These are phyloP conservation scores for Glaucidium brasilianum DNA, from an alignment of 2,113 vertebrate genomes.

Conservation along the genomic window DNA sequence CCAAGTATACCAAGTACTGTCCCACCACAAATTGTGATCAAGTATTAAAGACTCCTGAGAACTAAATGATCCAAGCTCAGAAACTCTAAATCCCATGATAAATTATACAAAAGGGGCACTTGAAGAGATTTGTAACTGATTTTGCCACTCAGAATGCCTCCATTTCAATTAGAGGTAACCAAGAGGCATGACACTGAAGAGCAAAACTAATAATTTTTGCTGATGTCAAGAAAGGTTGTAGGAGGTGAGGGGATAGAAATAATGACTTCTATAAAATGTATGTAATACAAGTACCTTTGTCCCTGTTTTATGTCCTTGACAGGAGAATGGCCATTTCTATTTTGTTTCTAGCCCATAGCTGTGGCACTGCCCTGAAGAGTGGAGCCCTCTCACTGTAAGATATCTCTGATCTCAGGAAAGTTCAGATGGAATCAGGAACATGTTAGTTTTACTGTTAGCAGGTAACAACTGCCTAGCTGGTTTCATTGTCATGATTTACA, in stretches of 20 bases:
- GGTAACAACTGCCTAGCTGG: neutral
- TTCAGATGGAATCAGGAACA: neutral
- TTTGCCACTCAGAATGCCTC: slow-evolving; percentile 64
- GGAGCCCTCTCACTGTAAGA: accelerated
- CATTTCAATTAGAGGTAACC: slow-evolving; percentile 75
- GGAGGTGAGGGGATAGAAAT: slow-evolving; percentile 42
- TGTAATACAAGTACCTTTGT: neutral
- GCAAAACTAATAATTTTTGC: slow-evolving; percentile 70
- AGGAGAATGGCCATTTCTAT: neutral
- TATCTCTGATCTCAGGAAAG: neutral
- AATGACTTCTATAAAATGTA: slow-evolving; percentile 18
- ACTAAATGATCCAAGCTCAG: slow-evolving; percentile 72
- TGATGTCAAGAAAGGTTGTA: slow-evolving; percentile 63
- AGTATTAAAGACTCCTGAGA: slow-evolving; percentile 70
- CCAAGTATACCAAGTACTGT: slow-evolving; percentile 65
- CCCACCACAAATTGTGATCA: slow-evolving; percentile 72
- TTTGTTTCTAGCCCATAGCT: neutral
- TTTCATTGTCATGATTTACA: neutral
- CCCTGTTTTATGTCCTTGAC: neutral
- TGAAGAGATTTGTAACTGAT: slow-evolving; percentile 72
- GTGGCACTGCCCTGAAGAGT: accelerated
- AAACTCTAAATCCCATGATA: slow-evolving; percentile 66
- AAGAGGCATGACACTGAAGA: slow-evolving; percentile 59
- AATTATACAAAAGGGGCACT: slow-evolving; percentile 74
- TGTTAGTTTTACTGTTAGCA: neutral